phyloP scores from a whole-genome alignment of 2,113 vertebrate genomes.

The Seriola dumerili region DNA sequence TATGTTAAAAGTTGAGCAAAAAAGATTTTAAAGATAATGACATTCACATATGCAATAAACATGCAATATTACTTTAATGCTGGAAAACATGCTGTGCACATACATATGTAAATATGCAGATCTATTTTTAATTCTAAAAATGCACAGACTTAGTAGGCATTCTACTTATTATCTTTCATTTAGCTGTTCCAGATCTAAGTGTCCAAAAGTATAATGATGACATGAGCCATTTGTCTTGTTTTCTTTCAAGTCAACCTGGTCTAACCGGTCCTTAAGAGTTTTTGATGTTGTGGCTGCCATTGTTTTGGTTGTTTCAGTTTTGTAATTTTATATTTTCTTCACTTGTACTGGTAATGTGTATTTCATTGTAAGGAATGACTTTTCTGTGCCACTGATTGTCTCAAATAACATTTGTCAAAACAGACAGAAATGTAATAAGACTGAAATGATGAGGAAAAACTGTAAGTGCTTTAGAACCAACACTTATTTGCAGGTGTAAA shows the following conservation, averaged over 20 bases:
- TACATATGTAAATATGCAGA: conserved; percentile 79
- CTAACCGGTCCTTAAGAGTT: conserved; percentile 29
- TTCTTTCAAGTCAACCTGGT: conserved; percentile 48
- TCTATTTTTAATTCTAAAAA: conserved; percentile 74
- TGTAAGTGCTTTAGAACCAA: conserved; percentile 38
- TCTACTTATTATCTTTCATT: conserved; percentile 43
- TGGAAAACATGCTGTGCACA: conserved; percentile 74
- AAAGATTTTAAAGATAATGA: conserved; percentile 24
- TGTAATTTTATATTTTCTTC: conserved; percentile 55
- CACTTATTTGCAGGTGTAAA: conserved; percentile 33
- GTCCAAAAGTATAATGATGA: conserved; percentile 32
- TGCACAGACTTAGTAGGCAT: conserved; percentile 62
- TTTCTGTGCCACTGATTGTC: conserved; percentile 57
- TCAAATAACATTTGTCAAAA: conserved; percentile 43
- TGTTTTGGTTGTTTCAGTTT: conserved; percentile 60
- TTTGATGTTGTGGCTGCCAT: conserved; percentile 53
- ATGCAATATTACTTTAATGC: conserved; percentile 77
- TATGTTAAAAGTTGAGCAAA: conserved; percentile 39
- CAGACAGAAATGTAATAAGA: conserved; percentile 19
- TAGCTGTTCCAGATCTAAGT: conserved; percentile 37
- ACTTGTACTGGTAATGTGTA: conserved; percentile 52
- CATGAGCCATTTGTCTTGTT: conserved; percentile 67
- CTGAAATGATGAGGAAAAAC: background rate
- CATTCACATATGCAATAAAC: conserved; percentile 82
- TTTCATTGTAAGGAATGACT: conserved; percentile 55